These are phyloP conservation scores for Epinotia nisella DNA, from an alignment of 2,888 invertebrate genomes.

Conservation along the genomic window DNA sequence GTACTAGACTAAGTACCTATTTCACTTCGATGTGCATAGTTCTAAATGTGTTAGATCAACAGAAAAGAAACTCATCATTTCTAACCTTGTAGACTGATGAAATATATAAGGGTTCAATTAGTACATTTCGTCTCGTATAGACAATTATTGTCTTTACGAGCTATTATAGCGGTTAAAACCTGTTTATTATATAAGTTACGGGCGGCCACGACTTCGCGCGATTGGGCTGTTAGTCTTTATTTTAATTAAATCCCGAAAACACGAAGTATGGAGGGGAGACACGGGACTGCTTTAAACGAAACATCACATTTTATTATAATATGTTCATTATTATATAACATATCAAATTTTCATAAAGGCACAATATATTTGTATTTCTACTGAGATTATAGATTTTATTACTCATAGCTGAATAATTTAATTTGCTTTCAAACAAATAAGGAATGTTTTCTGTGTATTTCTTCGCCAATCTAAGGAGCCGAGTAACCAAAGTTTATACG, in stretches of 20 bases:
- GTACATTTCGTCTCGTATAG: too few relatives aligned
- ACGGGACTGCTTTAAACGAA: not conserved
- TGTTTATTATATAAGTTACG: too few relatives aligned
- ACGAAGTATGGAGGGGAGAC: too few relatives aligned
- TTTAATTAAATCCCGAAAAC: too few relatives aligned
- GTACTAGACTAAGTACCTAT: not conserved
- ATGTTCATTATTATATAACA: not conserved
- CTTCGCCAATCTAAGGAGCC: not conserved
- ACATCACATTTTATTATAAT: not conserved
- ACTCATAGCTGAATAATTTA: not conserved
- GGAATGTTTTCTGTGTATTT: conserved; percentile 23
- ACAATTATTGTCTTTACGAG: too few relatives aligned
- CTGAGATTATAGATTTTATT: not conserved
- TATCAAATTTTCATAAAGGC: conserved; percentile 4
- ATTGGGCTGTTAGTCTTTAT: too few relatives aligned
- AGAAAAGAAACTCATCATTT: not conserved
- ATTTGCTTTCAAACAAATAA: conserved; percentile 11
- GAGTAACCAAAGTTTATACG: conserved; percentile 15
- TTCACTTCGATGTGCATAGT: not conserved
- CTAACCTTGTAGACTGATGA: not conserved
- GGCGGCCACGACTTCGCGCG: too few relatives aligned
- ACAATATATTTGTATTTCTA: conserved; percentile 7
- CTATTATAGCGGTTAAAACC: too few relatives aligned
- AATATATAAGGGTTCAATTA: not conserved
- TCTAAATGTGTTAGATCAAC: not conserved